Conservation (phyloP, 37 sponge, comb jelly and placozoan genomes). For the Eunapius fragilis region DNA sequence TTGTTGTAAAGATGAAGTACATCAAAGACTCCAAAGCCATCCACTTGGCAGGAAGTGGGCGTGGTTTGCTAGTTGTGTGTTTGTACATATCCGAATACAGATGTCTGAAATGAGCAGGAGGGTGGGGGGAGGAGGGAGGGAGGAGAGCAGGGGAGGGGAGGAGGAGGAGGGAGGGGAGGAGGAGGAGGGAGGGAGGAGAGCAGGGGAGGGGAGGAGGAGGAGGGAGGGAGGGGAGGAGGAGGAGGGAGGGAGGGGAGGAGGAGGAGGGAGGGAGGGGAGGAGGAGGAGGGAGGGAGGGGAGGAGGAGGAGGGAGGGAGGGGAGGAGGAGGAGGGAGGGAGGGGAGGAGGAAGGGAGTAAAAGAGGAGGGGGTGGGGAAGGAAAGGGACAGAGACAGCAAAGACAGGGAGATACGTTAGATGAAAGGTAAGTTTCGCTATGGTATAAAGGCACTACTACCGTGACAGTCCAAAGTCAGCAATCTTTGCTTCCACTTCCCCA, state of each 20-base stretch:
- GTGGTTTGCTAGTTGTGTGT: conserved; percentile 66
- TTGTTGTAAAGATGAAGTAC: conserved; percentile 75
- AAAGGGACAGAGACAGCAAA: too few relatives aligned
- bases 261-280: too few relatives aligned
- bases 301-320: too few relatives aligned
- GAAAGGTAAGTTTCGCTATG: not conserved
- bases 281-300: too few relatives aligned
- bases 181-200: not conserved
- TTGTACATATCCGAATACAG: conserved; percentile 84
- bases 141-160: not conserved
- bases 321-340: too few relatives aligned
- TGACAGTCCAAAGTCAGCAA: conserved; percentile 90
- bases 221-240: not conserved
- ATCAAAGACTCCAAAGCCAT: conserved; percentile 85
- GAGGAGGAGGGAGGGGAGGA: not conserved
- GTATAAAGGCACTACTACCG: conserved; percentile 37
- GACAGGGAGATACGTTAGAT: too few relatives aligned
- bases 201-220: not conserved
- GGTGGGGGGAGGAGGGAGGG: not conserved
- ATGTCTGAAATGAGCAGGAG: conserved; percentile 37
- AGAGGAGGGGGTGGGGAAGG: too few relatives aligned
- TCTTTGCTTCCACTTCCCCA: conserved; percentile 60
- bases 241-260: too few relatives aligned
- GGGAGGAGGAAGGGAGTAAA: too few relatives aligned
- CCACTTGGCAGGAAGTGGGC: conserved; percentile 90